Percentiles rank a stretch among this genome's conserved stretches.
Evolutionary conservation across 2,888 invertebrate genomes (phyloP).

Genomic region (Drosophila koepferae): DNA sequence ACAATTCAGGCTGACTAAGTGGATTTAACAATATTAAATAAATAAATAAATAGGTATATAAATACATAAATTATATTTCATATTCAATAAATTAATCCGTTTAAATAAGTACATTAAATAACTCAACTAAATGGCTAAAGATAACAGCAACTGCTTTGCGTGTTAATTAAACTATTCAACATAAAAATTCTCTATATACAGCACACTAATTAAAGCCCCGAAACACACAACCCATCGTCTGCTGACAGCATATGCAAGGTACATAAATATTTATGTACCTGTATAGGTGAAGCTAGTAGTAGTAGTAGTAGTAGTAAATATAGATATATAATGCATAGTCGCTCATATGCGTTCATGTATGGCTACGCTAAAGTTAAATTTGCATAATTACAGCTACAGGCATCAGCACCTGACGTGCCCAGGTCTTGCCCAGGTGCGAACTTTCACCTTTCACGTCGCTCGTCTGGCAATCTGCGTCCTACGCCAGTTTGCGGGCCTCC

Average conservation of each 20-base stretch:
- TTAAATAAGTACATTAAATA: constrained; percentile 43
- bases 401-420: constrained; percentile 41
- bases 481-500: constrained; percentile 89
- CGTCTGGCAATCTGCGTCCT: constrained; percentile 22
- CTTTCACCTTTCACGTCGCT: constrained; percentile 20
- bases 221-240: constrained; percentile 18
- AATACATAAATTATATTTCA: constrained; percentile 29
- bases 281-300: neutral
- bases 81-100: constrained; percentile 49
- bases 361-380: constrained; percentile 72
- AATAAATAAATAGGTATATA: constrained; percentile 33
- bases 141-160: constrained; percentile 48
- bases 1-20: constrained; percentile 48
- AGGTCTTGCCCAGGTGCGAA: constrained; percentile 61
- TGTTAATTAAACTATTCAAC: constrained; percentile 70
- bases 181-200: constrained; percentile 68
- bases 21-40: constrained; percentile 59
- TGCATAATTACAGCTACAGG: constrained; percentile 71
- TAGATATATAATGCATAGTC: constrained; percentile 8
- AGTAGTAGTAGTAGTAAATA: constrained; percentile 20
- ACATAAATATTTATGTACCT: constrained; percentile 21
- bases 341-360: constrained; percentile 28
- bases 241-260: constrained; percentile 2
- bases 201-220: constrained; percentile 65
- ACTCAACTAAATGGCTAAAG: constrained; percentile 74